These are phyloP conservation scores for Aselliscus stoliczkanus DNA, from an alignment of 2,797 vertebrate species.

Conservation along the genomic window DNA sequence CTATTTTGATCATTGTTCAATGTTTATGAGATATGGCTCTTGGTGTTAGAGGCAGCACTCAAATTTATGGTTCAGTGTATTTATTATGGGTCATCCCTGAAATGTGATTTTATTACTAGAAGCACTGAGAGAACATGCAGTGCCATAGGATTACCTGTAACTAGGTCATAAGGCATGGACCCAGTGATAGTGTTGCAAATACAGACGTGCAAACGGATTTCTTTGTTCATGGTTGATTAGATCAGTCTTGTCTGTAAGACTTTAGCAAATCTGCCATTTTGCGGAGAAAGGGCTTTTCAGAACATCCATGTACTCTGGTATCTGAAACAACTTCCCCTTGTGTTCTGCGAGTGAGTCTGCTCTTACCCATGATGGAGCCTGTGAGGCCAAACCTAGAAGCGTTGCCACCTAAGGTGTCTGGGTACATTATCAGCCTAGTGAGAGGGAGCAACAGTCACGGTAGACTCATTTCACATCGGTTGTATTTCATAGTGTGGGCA, in stretches of 20 bases:
- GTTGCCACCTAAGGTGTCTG: not conserved
- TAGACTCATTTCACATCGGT: not conserved
- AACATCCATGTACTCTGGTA: not conserved
- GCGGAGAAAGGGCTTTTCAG: not conserved
- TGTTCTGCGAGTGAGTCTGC: not conserved
- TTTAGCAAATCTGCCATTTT: conserved; percentile 11
- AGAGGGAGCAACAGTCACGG: not conserved
- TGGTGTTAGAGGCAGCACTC: not conserved
- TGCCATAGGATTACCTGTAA: not conserved
- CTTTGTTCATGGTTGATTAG: not conserved
- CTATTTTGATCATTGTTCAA: not conserved
- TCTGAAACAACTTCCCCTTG: not conserved
- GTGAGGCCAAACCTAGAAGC: not conserved
- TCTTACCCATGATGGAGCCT: not conserved
- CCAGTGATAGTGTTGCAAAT: conserved; percentile 38
- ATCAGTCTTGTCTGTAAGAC: not conserved
- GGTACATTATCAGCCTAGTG: not conserved
- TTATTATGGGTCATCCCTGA: not conserved
- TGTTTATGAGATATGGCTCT: not conserved
- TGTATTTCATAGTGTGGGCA: not conserved
- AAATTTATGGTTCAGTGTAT: not conserved
- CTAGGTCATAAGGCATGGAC: not conserved
- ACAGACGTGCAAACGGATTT: conserved; percentile 42
- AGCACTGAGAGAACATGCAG: not conserved
- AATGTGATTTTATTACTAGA: not conserved